A percentile compares a stretch with the other conserved stretches of the same genome.
These are phyloP conservation scores for Suricata suricatta DNA, from an alignment of 2,113 vertebrate genomes.

Conservation along the genomic window DNA sequence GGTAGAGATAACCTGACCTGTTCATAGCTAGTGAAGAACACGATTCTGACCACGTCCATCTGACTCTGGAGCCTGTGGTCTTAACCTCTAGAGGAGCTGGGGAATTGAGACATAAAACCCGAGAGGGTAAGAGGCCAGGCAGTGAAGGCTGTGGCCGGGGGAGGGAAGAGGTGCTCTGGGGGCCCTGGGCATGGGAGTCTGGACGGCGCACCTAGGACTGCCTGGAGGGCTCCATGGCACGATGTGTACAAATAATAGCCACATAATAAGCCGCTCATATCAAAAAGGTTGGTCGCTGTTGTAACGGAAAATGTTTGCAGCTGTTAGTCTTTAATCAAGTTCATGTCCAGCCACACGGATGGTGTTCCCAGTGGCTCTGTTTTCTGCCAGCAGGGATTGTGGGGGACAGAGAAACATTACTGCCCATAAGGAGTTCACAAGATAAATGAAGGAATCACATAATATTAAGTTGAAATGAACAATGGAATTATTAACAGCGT, in stretches of 20 bases:
- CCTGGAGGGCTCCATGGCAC: neutral
- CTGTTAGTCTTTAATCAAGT: neutral
- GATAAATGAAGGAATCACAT: neutral
- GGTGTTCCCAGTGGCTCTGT: neutral
- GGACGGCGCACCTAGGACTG: neutral
- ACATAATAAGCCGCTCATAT: accelerated
- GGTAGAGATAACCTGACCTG: neutral
- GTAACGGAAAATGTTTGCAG: neutral
- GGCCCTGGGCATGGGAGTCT: neutral
- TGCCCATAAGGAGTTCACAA: neutral
- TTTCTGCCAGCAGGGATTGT: neutral
- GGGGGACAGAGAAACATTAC: neutral
- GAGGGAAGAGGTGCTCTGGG: neutral
- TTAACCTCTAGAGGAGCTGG: neutral
- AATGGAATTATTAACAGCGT: neutral
- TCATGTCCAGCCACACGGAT: neutral
- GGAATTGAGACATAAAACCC: neutral
- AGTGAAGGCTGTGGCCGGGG: neutral
- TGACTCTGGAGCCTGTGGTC: neutral
- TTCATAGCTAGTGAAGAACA: no score
- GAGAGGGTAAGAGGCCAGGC: neutral
- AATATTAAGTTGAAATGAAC: neutral
- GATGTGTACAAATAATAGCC: neutral
- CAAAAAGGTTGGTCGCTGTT: neutral
- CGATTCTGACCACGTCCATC: neutral